Evolutionary conservation across 2,888 invertebrate genomes (phyloP), one percentile per base, ranked within the genome.

Genomic region (Shargacucullia verbasci): DNA sequence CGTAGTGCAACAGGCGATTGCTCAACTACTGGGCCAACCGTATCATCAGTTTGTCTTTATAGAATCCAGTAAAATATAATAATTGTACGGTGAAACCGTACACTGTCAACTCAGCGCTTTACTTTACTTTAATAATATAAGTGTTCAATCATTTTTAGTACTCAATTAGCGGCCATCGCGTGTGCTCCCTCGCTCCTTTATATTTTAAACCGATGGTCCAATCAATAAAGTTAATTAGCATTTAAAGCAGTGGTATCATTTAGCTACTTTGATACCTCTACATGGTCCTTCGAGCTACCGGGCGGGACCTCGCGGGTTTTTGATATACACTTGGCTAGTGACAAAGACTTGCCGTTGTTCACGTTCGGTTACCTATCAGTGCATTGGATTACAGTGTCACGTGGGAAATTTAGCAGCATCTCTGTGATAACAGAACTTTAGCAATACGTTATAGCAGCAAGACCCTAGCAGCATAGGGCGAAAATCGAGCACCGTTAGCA

Each of bases 261-360:
- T 33, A 33, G n/a, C 10, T n/a, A 11, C 10, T 33, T 33, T 4
- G 11, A 33, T 1, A 10, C 2, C n/a, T 11, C 2, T 33, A n/a
- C 33, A n/a, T n/a, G 33, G 33, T 33, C 10, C 43, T 44, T 44
- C 43, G 43, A 44, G 43, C 43, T 6, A 44, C 11, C 13, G 33
- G 1, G 43, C 43, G 43, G 43, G 43, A 25, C 31, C 43, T 33
- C 33, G 31, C 14, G 31, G 15, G 9, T 31, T 33, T 44, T 44
- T 44, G 11, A 12, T 33, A 33, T 14, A 11, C 33, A 11, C 33
- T 7, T 38, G 20, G 20, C 20, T 38, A 11, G n/a, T 1, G 0
- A 29, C 20, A 20, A 3, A 20, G 20, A 43, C 43, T 43, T 14
- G 43, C 13, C 29, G 29, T 13, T 29, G 29, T 5, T 4, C 31